Evolutionary conservation across 2,888 invertebrate genomes (phyloP), one percentile per base, ranked within the genome.

Genomic region (Mythimna lalbum): DNA sequence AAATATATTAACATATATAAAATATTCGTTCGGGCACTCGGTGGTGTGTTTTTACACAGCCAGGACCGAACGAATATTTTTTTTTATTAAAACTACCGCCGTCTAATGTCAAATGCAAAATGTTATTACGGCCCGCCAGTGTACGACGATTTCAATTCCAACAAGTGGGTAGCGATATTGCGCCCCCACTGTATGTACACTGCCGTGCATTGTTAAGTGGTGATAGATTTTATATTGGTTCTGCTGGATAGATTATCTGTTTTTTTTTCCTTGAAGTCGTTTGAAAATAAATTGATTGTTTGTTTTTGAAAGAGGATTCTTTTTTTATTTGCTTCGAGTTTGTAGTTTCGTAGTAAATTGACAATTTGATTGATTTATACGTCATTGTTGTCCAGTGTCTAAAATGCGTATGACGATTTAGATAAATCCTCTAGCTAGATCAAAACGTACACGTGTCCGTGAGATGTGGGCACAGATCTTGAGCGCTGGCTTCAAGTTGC

Each of bases 141-240:
- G 83, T 83, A 85, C 82, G 68, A 73, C 83, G 83, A 85, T 80
- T 89, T 86, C 91, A 90, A 92, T 92, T 92, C 75, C 91, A 90
- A 92, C 92, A 92, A 92, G 92, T 92, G 92, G 91, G 71, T 78
- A 67, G 85, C 86, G 81, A 84, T 89, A 90, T 89, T 88, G 88
- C 86, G 78, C 63, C 55, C 50, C 75, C 71, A 69, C 80, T 75
- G 73, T 75, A 66, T 70, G 81, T 85, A 83, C 83, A 85, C 81
- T 84, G 76, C 69, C 80, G 80, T 81, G 86, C 86, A 83, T 81
- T 76, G 64, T 83, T 33, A 78, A 78, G 39, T 71, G 68, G 75
- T 67, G 82, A 78, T 82, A 73, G 80, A 52, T 81, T 80, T 80
- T 80, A 70, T 82, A 82, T 78, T 80, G 79, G 66, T 69, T 72